phyloP scores from a whole-genome alignment of 2,888 invertebrate genomes.

The Yponomeuta plumbellus region DNA sequence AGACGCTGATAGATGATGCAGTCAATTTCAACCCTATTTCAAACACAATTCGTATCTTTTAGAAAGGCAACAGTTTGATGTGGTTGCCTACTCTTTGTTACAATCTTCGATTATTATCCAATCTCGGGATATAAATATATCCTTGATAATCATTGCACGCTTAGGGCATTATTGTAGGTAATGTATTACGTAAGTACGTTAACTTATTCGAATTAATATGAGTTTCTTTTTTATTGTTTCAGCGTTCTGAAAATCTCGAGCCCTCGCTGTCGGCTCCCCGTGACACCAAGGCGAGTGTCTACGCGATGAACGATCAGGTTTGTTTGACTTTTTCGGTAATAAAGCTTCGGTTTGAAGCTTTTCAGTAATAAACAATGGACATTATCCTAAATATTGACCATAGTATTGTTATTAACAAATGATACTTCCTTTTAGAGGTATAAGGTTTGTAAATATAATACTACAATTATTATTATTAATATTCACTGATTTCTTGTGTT shows the following conservation, averaged over 20 bases:
- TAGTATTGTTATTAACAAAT: too few relatives aligned
- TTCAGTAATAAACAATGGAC: not conserved
- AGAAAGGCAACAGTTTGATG: not conserved
- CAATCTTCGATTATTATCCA: not conserved
- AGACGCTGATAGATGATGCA: too few relatives aligned
- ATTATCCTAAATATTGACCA: not conserved
- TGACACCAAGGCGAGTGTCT: constrained; percentile 79
- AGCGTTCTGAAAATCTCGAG: constrained; percentile 86
- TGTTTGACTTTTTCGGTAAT: too few relatives aligned
- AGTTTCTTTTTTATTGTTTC: constrained; percentile 61
- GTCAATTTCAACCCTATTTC: not conserved
- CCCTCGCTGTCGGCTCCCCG: constrained; percentile 83
- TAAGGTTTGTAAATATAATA: constrained; percentile 19
- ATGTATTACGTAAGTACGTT: too few relatives aligned
- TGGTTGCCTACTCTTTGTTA: not conserved
- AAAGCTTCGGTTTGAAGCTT: not conserved
- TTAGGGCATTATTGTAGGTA: too few relatives aligned
- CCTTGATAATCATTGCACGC: not conserved
- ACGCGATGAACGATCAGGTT: constrained; percentile 88
- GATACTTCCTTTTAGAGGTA: not conserved
- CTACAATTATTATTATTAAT: constrained; percentile 1
- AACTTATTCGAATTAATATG: too few relatives aligned
- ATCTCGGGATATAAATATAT: not conserved
- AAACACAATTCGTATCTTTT: not conserved
- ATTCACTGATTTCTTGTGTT: too few relatives aligned